Evolutionary conservation across 2,888 invertebrate species (phyloP), one percentile per base, ranked within the genome.

Genomic region (Neocrepidodera transversa): DNA sequence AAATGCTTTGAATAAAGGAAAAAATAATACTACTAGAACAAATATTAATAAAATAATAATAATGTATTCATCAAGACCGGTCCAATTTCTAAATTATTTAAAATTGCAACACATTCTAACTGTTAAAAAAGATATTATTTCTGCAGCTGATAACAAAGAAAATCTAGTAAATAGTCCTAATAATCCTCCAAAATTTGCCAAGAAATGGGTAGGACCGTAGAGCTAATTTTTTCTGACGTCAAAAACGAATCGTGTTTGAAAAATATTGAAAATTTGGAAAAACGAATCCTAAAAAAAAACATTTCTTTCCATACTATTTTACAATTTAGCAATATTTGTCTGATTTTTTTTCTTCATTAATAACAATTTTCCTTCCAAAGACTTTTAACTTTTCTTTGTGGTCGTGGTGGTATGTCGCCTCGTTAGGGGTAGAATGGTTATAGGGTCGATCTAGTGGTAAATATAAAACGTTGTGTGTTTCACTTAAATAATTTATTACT

Each of bases 61-160:
- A 23, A 6, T 23, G 6, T 36, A 36, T 36, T 36, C 13, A 11
- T 36, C 13, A 1, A 8, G 7, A 17, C 74, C 74, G 4, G 73
- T 64, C 76, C 76, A 76, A 23, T 58, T 55, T 14, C 72, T 71
- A 51, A 72, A 73, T 38, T 72, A 64, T 28, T 67, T 59, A 2
- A 72, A 62, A 64, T 79, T 81, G 56, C 77, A 78, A 50, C 70
- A 72, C 18, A 78, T 62, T 49, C 80, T 69, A 10, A 85, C 75
- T 0, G 82, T 82, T 32, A 82, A 76, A 70, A 83, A 85, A 68
- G 85, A 85, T 1, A 84, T 70, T 11, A 85, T 75, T 70, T 85
- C 85, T 20, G 84, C 81, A 20, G 84, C 57, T 2, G 81, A 80
- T 18, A 80, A 68, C 14, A 80, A 64, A 2, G 80, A 80, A 62